Evolutionary conservation across 2,888 invertebrate genomes (phyloP).

Genomic region (Cosmia trapezina): DNA sequence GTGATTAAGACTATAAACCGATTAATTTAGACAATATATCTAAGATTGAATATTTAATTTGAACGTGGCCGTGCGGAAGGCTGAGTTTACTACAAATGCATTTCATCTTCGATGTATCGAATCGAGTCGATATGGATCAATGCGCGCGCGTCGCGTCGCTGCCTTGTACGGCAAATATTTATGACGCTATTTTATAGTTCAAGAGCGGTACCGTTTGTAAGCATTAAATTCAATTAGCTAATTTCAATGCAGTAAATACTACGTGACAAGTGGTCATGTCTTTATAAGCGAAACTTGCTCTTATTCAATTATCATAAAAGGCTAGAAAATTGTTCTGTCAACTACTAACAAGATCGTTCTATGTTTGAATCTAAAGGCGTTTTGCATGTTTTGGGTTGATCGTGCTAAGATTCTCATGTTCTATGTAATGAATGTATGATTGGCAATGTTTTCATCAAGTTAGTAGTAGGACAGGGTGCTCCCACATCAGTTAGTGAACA

Average conservation of each 20-base stretch:
- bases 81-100: conserved; percentile 27
- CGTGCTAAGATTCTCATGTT: background rate
- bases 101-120: conserved; percentile 32
- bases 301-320: conserved; percentile 35
- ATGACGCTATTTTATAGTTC: conserved; percentile 61
- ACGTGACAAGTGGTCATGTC: conserved; percentile 37
- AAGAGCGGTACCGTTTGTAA: conserved; percentile 54
- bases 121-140: conserved; percentile 16
- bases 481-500: conserved; percentile 50
- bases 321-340: conserved; percentile 23
- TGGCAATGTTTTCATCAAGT: conserved; percentile 7
- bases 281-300: conserved; percentile 35
- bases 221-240: conserved; percentile 48
- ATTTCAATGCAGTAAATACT: conserved; percentile 53
- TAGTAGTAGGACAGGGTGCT: conserved; percentile 3
- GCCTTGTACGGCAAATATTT: conserved; percentile 61
- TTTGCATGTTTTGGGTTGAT: background rate
- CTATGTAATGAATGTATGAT: background rate
- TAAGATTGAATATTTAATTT: conserved; percentile 35
- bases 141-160: conserved; percentile 40
- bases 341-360: background rate
- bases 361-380: background rate
- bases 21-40: conserved; percentile 35
- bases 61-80: conserved; percentile 35
- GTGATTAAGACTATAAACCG: conserved; percentile 44